phyloP scores from a whole-genome alignment of 2,888 invertebrate species.

The Thyatira batis region DNA sequence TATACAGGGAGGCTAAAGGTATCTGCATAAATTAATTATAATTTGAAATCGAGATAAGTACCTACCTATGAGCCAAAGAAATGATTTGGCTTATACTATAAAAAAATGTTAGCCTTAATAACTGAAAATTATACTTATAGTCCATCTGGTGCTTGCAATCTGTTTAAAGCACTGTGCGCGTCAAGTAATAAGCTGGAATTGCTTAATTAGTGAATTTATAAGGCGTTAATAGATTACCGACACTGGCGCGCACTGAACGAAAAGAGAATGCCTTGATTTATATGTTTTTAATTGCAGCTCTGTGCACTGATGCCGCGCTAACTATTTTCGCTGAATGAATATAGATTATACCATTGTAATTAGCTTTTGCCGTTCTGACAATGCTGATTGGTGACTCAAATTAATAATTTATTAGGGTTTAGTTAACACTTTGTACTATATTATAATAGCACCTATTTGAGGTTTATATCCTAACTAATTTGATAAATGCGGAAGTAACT shows the following conservation, averaged over 20 bases:
- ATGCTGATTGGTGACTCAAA: conserved; percentile 26
- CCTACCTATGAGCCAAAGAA: no score
- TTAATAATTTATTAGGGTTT: conserved; percentile 16
- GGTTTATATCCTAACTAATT: no score
- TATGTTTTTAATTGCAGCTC: conserved; percentile 62
- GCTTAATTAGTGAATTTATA: conserved; percentile 7
- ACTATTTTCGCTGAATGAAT: conserved; percentile 40
- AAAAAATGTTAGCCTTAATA: no score
- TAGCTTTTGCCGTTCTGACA: conserved; percentile 26
- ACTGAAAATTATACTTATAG: no score
- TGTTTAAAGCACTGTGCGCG: not conserved
- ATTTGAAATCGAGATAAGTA: no score
- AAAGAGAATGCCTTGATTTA: conserved; percentile 52
- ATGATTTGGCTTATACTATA: no score
- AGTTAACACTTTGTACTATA: not conserved
- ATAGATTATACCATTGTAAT: conserved; percentile 43
- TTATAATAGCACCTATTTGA: no score
- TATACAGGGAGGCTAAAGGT: no score
- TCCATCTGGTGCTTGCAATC: not conserved
- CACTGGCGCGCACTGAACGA: conserved; percentile 2
- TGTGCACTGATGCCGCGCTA: conserved; percentile 30
- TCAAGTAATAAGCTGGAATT: conserved; percentile 2
- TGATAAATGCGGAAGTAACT: no score
- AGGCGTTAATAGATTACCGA: conserved; percentile 26
- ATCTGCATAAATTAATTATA: no score